Base-by-base conservation (phyloP, 2,113 vertebrate genomes). In the Barbus barbus region DNA sequence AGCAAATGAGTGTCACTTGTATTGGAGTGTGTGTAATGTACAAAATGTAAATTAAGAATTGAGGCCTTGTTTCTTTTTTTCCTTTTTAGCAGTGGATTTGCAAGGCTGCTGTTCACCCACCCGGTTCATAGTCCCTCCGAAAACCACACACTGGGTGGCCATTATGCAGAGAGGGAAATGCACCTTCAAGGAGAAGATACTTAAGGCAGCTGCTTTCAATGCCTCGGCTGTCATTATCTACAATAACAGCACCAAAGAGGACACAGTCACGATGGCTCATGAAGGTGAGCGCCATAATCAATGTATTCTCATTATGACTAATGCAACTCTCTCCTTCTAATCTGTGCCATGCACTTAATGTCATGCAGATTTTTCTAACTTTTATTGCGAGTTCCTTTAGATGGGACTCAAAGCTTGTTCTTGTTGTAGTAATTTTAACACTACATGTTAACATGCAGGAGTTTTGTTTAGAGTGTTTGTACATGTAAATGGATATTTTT, bases 151-250 rank as follows among this genome's bases (percentile, higher is more conserved):
- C 88, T 99, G 98, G 98, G 97, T 99, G 71, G 98, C 98, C 82
- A 92, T 99, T 83, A 91, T 99, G 24, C 97, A 98, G 91, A 92
- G 98, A 86, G 98, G 98, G 51, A 98, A 99, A 89, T 99, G 98
- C 87, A 99, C 97, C 0, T 99, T 99, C 86, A 96, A 93, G 85
- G 97, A 99, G 93, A 99, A 99, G 92, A 99, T 99, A 86, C 93
- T 97, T 72, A 93, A 96, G 87, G 98, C 98, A 4, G 95, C 96
- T 4, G 94, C 95, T 20, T 97, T 96, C 87, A 98, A 97, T 86
- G 98, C 98, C 80, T 93, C 95, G 1, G 98, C 97, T 0, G 98
- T 99, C 53, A 96, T 99, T 88, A 97, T 99, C 92, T 99, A 98
- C 93, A 99, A 99, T 89, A 96, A 97, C 91, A 95, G 96, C 91